Percentiles rank a stretch among this genome's conserved stretches.
These are phyloP conservation scores for Torymus tubicola DNA, from an alignment of 2,888 invertebrate genomes.

Conservation along the genomic window DNA sequence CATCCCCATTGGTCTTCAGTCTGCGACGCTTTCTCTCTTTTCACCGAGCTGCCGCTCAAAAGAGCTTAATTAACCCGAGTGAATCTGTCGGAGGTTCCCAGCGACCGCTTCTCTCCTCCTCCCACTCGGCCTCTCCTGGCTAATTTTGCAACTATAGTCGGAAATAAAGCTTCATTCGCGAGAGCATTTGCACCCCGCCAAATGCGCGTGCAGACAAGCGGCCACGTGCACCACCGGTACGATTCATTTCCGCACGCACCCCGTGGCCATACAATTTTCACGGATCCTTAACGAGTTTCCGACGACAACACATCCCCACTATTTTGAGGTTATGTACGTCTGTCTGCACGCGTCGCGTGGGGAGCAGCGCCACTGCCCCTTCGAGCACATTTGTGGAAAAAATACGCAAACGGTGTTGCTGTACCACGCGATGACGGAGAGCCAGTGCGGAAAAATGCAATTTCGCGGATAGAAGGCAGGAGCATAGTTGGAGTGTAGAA, in stretches of 20 bases:
- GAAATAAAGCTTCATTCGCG: conserved; percentile 46
- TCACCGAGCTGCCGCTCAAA: neutral
- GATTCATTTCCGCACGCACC: conserved; percentile 62
- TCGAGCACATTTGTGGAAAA: too few species aligned
- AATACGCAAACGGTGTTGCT: too few species aligned
- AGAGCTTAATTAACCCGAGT: conserved; percentile 39
- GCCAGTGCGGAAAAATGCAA: conserved; percentile 37
- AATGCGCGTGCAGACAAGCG: neutral
- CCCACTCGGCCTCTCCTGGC: neutral
- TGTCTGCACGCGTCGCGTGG: too few species aligned
- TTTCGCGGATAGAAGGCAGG: conserved; percentile 6
- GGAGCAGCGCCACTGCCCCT: too few species aligned
- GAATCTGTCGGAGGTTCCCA: conserved; percentile 1
- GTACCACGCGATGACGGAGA: neutral
- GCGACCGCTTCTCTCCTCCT: neutral
- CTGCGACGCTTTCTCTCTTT: neutral
- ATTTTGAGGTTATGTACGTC: too few species aligned
- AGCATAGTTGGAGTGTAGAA: neutral
- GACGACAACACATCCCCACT: conserved; percentile 1
- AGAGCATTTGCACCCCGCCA: neutral
- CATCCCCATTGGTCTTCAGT: neutral
- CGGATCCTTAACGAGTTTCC: conserved; percentile 66
- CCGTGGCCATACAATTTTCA: conserved; percentile 63
- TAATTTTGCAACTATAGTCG: conserved; percentile 39
- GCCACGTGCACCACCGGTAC: conserved; percentile 47